Evolutionary conservation across 30 jellyfish, hydroid and myxozoan species (phyloP), one percentile per base, ranked within the genome.

Genomic region (Aurelia coerulea): DNA sequence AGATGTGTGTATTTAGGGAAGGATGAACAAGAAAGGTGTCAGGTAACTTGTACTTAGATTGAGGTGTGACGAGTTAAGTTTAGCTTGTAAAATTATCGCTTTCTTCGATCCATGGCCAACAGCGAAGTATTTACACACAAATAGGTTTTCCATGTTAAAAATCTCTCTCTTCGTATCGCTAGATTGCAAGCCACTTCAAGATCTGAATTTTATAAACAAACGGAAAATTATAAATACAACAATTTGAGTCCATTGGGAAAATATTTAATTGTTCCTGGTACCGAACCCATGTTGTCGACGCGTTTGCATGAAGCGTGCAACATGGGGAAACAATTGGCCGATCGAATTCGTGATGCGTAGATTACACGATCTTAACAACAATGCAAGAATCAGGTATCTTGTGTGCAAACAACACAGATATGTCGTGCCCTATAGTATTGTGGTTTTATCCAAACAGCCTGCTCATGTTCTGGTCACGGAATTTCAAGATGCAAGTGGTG

Each of bases 401-500:
- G n/a, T 70, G 49, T 63, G 84, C 88, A 65, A 59, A 73, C 76
- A 73, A 65, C 49, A 29, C 78, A 72, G 82, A 32, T 69, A 84
- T 84, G 81, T 67, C 93, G 93, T 84, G 93, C 87, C 73, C 80
- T 71, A 51, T 62, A 65, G 88, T 73, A 11, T 62, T 84, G 93
- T 73, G 93, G 93, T 84, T 84, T 60, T 68, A 71, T 34, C 87
- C 73, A 84, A 84, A 84, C 85, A 84, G 79, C 88, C 77, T 84
- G 93, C 93, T 42, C 53, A 62, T 72, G 59, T 63, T 50, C 68
- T 56, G 84, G 93, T 84, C 93, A 84, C 93, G 93, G 85, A 84
- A 84, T 67, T 71, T 23, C 14, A 63, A 31, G n/a, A 62, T 78
- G 56, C 68, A 23, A 78, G 50, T 68, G 32, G 64, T n/a, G 69